Evolutionary conservation across 2,888 invertebrate genomes (phyloP), one percentile per base, ranked within the genome.

Genomic region (Thumatha senex): DNA sequence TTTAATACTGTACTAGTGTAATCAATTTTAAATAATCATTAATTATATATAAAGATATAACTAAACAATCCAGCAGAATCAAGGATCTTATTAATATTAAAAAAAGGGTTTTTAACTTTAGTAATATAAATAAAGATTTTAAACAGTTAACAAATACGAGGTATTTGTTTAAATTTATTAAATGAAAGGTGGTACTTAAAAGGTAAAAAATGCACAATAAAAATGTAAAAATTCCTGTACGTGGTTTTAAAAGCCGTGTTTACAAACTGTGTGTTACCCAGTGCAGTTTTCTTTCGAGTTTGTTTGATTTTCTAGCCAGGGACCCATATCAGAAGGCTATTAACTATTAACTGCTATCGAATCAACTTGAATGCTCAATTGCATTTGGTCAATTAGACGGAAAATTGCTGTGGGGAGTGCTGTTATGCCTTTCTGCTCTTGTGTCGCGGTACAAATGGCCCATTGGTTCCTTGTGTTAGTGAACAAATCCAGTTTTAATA

Each of bases 361-460:
- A 76, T 74, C 76, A 68, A 76, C 76, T 79, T 80, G 74, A 82
- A 89, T 85, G 89, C 82, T 88, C 86, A 80, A 89, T 86, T 88
- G 84, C 82, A 76, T 80, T 80, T 77, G 78, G 70, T 86, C 88
- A 90, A 90, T 89, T 89, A 87, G 83, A 84, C 89, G 90, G 84
- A 88, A 89, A 89, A 90, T 90, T 87, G 83, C 83, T 74, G 76
- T 70, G 75, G 61, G 79, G 76, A 74, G 73, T 76, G 76, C 70
- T 72, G 66, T 58, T 70, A 58, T 54, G 63, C 63, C 52, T 58
- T 61, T 65, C 58, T 63, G 58, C 34, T 56, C 45, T 58, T 42
- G 43, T 43, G 61, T 56, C 43, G 61, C 48, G 18, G 48, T 42
- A 55, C 45, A 54, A 66, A 56, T 58, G 54, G 67, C 54, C 48